Percentiles rank a stretch among this genome's conserved stretches.
These are phyloP conservation scores for Acinonyx jubatus DNA, from an alignment of 2,113 vertebrate species.

Conservation along the genomic window DNA sequence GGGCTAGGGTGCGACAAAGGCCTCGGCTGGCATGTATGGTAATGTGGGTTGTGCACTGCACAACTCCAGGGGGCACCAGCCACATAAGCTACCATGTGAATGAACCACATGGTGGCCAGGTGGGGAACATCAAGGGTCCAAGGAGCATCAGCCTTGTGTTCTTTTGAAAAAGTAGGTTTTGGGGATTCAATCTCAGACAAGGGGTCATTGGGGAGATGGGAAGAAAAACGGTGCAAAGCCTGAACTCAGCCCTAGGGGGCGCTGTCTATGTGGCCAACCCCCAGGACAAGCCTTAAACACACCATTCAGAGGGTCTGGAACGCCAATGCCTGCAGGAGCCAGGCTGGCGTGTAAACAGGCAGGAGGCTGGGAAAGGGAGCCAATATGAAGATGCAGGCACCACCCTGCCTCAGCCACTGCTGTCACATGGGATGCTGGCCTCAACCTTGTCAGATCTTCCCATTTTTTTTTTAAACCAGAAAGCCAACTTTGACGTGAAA, in stretches of 20 bases:
- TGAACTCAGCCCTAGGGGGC: conserved; percentile 18
- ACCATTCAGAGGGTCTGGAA: neutral
- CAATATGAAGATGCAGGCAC: rapidly evolving
- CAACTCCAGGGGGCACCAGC: neutral
- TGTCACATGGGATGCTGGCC: neutral
- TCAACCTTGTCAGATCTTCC: neutral
- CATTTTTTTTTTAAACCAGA: neutral
- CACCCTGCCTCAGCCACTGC: neutral
- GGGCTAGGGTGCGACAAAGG: neutral
- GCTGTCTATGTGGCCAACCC: neutral
- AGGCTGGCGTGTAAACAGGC: neutral
- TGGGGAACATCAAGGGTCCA: neutral
- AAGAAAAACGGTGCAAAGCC: neutral
- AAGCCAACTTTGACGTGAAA: neutral
- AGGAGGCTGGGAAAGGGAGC: neutral
- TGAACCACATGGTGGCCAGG: neutral
- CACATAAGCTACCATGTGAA: neutral
- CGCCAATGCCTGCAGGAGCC: neutral
- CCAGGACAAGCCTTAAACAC: neutral
- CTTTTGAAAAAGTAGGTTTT: neutral
- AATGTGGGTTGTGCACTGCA: neutral
- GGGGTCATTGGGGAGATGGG: neutral
- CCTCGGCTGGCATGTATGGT: rapidly evolving
- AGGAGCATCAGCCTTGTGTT: neutral
- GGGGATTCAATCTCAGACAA: neutral